Evolutionary conservation across 1,140 invertebrate species (phyloP).

Genomic region (Penaeus chinensis): DNA sequence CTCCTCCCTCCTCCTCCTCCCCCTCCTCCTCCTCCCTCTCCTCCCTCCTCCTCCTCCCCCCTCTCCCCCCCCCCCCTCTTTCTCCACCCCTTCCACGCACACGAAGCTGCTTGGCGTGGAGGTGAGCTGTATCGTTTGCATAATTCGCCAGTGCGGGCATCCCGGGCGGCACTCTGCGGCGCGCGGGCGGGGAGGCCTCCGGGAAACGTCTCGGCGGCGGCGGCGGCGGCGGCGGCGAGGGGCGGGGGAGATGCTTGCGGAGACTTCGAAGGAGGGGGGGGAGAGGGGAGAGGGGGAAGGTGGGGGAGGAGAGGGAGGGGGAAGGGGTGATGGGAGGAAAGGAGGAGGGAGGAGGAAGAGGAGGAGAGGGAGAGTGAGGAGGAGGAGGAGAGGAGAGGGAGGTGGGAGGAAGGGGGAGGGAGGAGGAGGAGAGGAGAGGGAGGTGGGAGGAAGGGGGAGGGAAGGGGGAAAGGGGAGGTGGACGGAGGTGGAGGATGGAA

Average conservation of each 20-base stretch:
- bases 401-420: neutral
- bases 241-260: neutral
- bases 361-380: neutral
- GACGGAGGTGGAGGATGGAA: neutral
- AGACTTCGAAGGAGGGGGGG: neutral
- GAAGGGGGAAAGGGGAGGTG: neutral
- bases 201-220: no score
- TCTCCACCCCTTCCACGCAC: no score
- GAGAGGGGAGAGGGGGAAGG: neutral
- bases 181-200: neutral
- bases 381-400: neutral
- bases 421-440: neutral
- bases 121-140: no score
- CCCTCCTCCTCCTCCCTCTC: neutral
- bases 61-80: no score
- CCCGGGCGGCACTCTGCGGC: neutral
- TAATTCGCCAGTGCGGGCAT: neutral
- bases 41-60: neutral
- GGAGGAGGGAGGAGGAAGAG: neutral
- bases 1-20: neutral
- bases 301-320: neutral
- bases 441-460: neutral
- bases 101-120: no score
- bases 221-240: neutral
- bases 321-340: no score